Base-by-base conservation (phyloP, 2,113 vertebrate species). In the Coregonus clupeaformis region DNA sequence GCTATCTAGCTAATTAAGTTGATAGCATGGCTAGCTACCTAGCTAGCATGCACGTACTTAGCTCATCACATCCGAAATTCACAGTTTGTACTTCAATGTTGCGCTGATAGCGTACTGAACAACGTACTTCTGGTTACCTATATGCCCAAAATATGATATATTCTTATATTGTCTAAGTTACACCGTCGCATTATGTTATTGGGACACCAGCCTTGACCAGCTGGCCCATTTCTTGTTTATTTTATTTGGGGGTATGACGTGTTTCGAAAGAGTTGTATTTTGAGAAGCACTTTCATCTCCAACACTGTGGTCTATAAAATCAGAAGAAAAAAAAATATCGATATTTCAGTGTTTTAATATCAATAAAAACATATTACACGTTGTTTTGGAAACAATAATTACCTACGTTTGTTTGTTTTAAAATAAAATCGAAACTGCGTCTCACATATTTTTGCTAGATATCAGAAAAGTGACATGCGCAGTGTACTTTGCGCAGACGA, bases 141-240 rank as follows among this genome's bases (percentile, higher is more conserved):
- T 16, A 60, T 60, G n/a, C 18, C 57, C n/a, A 9, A 55, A 60
- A 60, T 22, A 7, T 13, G 5, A 3, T 22, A 60, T 60, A 30
- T 29, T 66, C 13, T 45, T n/a, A 68, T 45, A 42, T n/a, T 22
- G 73, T 72, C 64, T 63, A 83, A 3, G 9, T 47, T 68, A 49
- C 9, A 30, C 1, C 72, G 65, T 69, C 57, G 42, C 45, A 62
- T 45, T 52, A 11, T 57, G 49, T 68, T 27, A 78, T 55, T 72
- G 74, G 81, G 75, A 82, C 80, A 82, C 63, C 72, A 57, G 69
- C 36, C 36, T 68, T 24, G 42, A 20, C 32, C 42, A 36, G 20
- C 75, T 18, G 68, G 76, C 80, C 42, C 76, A 86, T 83, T 77
- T 76, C 83, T 75, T 91, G 92, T 93, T 93, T 93, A 92, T 89